Conservation (phyloP, 2,797 vertebrate species). For the Eulemur albifrons region DNA sequence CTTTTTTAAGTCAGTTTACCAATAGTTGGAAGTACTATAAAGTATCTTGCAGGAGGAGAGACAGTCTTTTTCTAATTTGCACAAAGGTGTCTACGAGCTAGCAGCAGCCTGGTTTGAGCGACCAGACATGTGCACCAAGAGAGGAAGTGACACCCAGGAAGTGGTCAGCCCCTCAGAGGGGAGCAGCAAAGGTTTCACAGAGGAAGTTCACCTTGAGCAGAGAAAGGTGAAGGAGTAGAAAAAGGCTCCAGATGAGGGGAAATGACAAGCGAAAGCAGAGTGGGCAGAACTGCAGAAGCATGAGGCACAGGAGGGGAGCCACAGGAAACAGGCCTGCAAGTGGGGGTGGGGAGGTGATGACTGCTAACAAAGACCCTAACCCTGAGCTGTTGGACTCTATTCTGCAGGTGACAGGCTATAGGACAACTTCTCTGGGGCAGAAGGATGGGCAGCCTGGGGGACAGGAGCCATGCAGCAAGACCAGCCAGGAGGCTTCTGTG, state of each 20-base stretch:
- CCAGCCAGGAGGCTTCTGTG: not conserved
- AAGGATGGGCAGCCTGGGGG: not conserved
- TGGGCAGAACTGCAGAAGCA: not conserved
- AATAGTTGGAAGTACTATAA: not conserved
- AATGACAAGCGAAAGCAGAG: not conserved
- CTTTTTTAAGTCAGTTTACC: not conserved
- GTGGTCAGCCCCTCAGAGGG: not conserved
- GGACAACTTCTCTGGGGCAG: not conserved
- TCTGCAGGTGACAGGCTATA: not conserved
- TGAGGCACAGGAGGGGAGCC: not conserved
- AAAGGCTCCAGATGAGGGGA: not conserved
- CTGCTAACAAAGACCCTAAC: not conserved
- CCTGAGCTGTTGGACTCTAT: not conserved
- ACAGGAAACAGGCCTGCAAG: not conserved
- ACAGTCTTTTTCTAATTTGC: not conserved
- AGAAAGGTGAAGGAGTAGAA: not conserved
- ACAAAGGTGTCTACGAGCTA: not conserved
- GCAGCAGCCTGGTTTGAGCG: not conserved
- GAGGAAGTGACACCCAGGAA: not conserved
- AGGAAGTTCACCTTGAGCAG: not conserved
- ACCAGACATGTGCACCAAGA: not conserved
- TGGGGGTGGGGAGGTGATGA: rapidly evolving
- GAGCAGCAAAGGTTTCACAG: not conserved
- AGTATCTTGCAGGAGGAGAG: not conserved
- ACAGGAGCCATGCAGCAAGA: not conserved